Base-by-base conservation (phyloP, 2,797 vertebrate species). In the Sphenopsis melanotis region DNA sequence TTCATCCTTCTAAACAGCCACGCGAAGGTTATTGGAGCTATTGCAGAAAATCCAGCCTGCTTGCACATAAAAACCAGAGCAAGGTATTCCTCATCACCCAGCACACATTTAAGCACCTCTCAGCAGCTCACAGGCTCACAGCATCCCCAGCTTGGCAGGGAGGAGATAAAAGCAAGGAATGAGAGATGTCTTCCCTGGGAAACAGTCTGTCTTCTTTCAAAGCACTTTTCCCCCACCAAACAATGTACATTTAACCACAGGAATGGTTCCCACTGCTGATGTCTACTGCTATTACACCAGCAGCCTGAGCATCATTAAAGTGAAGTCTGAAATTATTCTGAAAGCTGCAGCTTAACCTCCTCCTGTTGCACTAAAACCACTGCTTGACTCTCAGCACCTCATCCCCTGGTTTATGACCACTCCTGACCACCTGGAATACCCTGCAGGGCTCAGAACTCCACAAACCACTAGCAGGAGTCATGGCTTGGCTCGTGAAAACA, bases 1-100 rank as follows among this genome's bases (percentile, higher is more conserved):
- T 92, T 96, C 96, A 95, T 95, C 93, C 82, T 92, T 96, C 94
- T 87, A 87, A 93, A 80, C 84, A 96, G 87, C 65, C 89, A 77
- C 37, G 8, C 1, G 14, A 84, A 94, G 63, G 71, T 89, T 96
- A 91, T 93, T 94, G 85, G 90, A 27, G 15, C 79, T 91, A 70
- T 30, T 91, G 77, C 82, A 93, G 89, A 66, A 93, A 94, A 93
- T 64, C 82, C 18, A 92, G 89, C 66, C 39, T 13, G 56, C 78
- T 44, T 61, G 56, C 87, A 93, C 81, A 81, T 70, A 91, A 87
- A 89, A 92, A 63, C 29, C 44, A 74, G 5, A 42, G 78, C 71
- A 41, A 82, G 91, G 72, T 14, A 82, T 83, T 93, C 79, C 87
- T 93, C 93, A 92, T 82, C 91, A 71, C 36, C 81, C 89, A 63